Evolutionary conservation across 2,888 invertebrate genomes (phyloP), one percentile per base, ranked within the genome.

Genomic region (Alsophila aescularia): DNA sequence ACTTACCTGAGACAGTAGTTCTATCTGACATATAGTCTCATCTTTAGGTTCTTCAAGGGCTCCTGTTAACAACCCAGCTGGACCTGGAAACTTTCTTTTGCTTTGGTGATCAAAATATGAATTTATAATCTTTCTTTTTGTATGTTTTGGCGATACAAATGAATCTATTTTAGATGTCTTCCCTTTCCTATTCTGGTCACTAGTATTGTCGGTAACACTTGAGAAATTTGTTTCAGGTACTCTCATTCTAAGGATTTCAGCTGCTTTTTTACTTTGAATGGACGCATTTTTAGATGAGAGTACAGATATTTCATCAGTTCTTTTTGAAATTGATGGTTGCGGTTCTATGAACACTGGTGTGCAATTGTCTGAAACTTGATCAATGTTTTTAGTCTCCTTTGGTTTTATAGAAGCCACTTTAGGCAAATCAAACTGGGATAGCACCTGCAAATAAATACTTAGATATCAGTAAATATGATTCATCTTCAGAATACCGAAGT

Each of bases 31-130:
- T 60, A 86, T 73, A 58, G 64, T 75, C 56, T 88, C 83, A 76
- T 89, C 83, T 43, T 77, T 79, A 37, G 75, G 77, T 52, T 83
- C 81, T 62, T 82, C 75, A 51, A 88, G 69, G 12, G 66, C 76
- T 16, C 84, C 82, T 50, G 78, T 79, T n/a, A 91, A 70, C 12
- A 91, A 65, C 0, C 91, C 91, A 37, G 91, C 91, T 14, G 91
- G 91, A 0, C 91, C 91, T 12, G 91, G 91, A 58, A 91, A 91
- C 58, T 90, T 91, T 62, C 91, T 79, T 67, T 91, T 90, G 40
- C 69, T 85, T 63, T 82, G 83, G 36, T 83, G 81, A 70, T 89
- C 79, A 67, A 91, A 91, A 64, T 83, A 81, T 24, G 84, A 82
- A 67, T 83, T 77, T 15, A 91, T 84, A 6, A 90, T 82, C 76